Percentiles rank a stretch among this genome's conserved stretches.
These are phyloP conservation scores for Hyalella azteca DNA, from an alignment of 2,888 invertebrate species.

Conservation along the genomic window DNA sequence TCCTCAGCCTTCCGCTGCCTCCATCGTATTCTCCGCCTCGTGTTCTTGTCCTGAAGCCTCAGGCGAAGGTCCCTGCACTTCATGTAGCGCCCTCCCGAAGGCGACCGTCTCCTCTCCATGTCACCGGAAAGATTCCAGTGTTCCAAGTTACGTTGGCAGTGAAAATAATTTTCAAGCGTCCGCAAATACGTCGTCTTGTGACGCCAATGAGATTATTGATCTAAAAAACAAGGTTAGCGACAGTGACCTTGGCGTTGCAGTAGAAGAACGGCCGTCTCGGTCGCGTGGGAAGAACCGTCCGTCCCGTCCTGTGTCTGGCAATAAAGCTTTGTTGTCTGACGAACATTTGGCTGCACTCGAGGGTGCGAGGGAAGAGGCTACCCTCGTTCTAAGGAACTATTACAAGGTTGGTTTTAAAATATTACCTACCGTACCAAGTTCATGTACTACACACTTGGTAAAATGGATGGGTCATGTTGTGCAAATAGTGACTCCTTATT, in stretches of 20 bases:
- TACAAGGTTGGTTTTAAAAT: constrained; percentile 72
- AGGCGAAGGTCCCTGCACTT: neutral
- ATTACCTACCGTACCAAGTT: no score
- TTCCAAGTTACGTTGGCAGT: no score
- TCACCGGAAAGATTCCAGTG: no score
- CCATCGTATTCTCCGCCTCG: neutral
- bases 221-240: neutral
- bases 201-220: neutral
- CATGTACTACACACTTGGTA: no score
- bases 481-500: no score
- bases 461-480: no score
- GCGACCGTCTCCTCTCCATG: neutral
- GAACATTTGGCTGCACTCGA: constrained; percentile 73
- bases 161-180: no score
- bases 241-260: neutral
- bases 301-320: constrained; percentile 61
- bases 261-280: neutral
- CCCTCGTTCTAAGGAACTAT: constrained; percentile 84
- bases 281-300: constrained; percentile 37
- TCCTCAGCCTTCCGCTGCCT: neutral
- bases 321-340: constrained; percentile 71
- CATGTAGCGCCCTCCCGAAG: neutral
- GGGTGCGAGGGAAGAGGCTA: constrained; percentile 79
- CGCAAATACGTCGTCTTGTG: no score
- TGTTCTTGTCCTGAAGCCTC: neutral